Evolutionary conservation across 2,113 vertebrate species (phyloP).

Genomic region (Cephalopholis sonnerati): DNA sequence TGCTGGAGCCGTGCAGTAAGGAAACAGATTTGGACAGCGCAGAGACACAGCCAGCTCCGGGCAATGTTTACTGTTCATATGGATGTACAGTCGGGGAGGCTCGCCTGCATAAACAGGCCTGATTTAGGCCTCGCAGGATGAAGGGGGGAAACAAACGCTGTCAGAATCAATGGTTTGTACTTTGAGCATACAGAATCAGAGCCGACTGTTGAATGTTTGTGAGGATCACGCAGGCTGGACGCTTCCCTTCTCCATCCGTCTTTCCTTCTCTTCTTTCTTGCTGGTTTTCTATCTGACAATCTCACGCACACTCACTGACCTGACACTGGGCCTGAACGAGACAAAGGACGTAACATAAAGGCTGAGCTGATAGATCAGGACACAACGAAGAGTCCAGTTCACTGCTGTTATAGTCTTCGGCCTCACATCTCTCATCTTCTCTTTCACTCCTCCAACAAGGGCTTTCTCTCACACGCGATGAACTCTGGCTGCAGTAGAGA

Average conservation of each 20-base stretch:
- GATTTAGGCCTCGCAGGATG: slow-evolving; percentile 42
- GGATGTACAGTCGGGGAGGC: slow-evolving; percentile 16
- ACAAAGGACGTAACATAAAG: slow-evolving; percentile 46
- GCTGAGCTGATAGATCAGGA: slow-evolving; percentile 44
- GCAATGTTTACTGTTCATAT: slow-evolving; percentile 68
- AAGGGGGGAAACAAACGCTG: slow-evolving; percentile 19
- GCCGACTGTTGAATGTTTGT: slow-evolving; percentile 34
- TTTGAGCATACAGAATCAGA: slow-evolving; percentile 31
- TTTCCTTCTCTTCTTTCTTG: slow-evolving; percentile 28
- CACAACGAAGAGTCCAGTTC: slow-evolving; percentile 30
- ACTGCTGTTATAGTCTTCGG: background rate
- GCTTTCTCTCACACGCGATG: slow-evolving; percentile 18
- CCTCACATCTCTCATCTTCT: slow-evolving; percentile 13
- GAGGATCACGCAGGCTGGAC: slow-evolving; percentile 15
- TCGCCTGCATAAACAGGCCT: slow-evolving; percentile 56
- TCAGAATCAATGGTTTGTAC: slow-evolving; percentile 46
- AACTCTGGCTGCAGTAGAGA: slow-evolving; percentile 26
- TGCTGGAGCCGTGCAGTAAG: background rate
- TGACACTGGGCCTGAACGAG: slow-evolving; percentile 38
- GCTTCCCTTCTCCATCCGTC: slow-evolving; percentile 17
- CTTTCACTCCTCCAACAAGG: background rate
- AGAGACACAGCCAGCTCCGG: slow-evolving; percentile 46
- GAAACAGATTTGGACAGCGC: slow-evolving; percentile 45
- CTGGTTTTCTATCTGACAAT: slow-evolving; percentile 15
- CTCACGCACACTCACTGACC: slow-evolving; percentile 46